A percentile compares a stretch with the other conserved stretches of the same genome.
phyloP scores from a whole-genome alignment of 2,888 invertebrate genomes.

The Branchipolynoe longqiensis region DNA sequence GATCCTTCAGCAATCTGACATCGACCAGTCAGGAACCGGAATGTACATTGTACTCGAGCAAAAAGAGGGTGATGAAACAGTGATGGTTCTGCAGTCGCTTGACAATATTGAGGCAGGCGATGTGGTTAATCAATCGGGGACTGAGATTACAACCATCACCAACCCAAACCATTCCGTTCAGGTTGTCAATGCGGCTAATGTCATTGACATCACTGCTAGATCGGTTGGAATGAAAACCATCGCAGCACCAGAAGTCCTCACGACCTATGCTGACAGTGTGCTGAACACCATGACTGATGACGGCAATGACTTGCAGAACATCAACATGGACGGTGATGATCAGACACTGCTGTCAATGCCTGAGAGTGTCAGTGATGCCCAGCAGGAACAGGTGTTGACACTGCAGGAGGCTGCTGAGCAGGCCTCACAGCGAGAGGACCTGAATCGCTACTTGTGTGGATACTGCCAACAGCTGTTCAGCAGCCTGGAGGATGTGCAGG shows the following conservation, averaged over 20 bases:
- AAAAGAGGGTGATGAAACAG: constrained; percentile 38
- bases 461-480: constrained; percentile 59
- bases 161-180: neutral
- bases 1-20: neutral
- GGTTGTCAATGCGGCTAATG: neutral
- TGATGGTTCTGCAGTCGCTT: constrained; percentile 37
- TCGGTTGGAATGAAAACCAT: neutral
- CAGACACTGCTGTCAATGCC: neutral
- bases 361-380: neutral
- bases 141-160: neutral
- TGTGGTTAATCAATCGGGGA: neutral
- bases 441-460: constrained; percentile 57
- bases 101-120: neutral
- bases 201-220: neutral
- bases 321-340: neutral
- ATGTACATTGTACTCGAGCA: constrained; percentile 26
- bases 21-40: neutral
- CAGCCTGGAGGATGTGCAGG: constrained; percentile 50
- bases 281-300: neutral
- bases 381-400: neutral
- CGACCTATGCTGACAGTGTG: neutral
- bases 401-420: neutral
- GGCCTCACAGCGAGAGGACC: constrained; percentile 7
- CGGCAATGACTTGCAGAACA: neutral
- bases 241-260: neutral